phyloP scores from a whole-genome alignment of 2,113 vertebrate species.

The Dendropsophus ebraccatus region DNA sequence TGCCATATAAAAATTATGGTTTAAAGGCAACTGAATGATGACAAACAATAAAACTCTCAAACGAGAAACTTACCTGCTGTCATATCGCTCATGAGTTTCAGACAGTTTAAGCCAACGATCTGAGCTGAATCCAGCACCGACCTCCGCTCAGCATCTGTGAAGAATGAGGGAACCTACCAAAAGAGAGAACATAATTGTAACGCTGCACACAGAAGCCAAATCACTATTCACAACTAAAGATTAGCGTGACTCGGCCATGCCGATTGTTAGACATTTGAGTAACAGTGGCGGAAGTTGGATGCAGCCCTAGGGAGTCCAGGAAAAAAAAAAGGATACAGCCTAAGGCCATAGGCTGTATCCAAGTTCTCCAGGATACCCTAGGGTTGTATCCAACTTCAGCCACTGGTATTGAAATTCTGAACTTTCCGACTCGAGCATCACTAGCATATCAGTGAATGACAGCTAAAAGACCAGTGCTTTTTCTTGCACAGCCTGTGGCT shows the following conservation, averaged over 20 bases:
- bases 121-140: constrained; percentile 80
- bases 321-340: no score
- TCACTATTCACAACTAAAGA: not conserved
- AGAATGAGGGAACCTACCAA: constrained; percentile 80
- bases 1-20: no score
- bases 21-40: no score
- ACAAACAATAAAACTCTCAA: not conserved
- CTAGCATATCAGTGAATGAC: not conserved
- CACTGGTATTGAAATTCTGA: no score
- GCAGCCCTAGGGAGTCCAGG: no score
- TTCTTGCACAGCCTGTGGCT: not conserved
- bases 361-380: no score
- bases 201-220: not conserved
- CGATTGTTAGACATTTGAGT: no score
- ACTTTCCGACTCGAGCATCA: not conserved
- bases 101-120: constrained; percentile 80
- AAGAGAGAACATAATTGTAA: not conserved
- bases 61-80: constrained; percentile 73
- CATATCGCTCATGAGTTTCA: constrained; percentile 83
- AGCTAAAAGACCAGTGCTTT: not conserved
- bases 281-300: no score
- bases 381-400: no score
- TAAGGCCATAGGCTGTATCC: no score
- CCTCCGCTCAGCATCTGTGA: constrained; percentile 82
- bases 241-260: no score